phyloP scores from a whole-genome alignment of 2,797 vertebrate genomes.

The Melanogrammus aeglefinus region DNA sequence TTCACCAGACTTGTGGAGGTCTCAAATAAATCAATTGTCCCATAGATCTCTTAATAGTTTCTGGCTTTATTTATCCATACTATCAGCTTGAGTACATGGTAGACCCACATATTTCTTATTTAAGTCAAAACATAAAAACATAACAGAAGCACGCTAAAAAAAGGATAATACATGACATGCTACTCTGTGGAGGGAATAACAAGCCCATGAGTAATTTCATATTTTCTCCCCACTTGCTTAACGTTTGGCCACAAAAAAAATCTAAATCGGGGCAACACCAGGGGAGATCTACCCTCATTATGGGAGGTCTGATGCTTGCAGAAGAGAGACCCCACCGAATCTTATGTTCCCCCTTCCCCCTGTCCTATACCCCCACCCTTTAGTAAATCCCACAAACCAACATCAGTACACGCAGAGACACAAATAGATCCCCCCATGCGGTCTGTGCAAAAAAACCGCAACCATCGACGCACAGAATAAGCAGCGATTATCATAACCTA shows the following conservation, averaged over 20 bases:
- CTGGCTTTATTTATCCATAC: not conserved
- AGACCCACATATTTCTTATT: not conserved
- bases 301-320: slow-evolving; percentile 11
- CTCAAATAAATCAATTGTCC: no score
- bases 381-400: slow-evolving; percentile 29
- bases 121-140: not conserved
- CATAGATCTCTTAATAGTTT: not conserved
- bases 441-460: no score
- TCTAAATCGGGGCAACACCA: slow-evolving; percentile 56
- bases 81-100: no score
- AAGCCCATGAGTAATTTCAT: not conserved
- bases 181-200: no score
- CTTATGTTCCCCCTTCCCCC: not conserved
- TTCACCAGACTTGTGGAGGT: not conserved
- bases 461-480: not conserved
- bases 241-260: not conserved
- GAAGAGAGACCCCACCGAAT: not conserved
- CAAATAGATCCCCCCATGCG: not conserved
- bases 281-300: slow-evolving; percentile 62
- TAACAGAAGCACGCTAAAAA: not conserved
- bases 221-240: not conserved
- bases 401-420: not conserved
- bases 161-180: not conserved
- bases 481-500: not conserved
- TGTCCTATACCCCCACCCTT: slow-evolving; percentile 13